Evolutionary conservation across 2,888 invertebrate genomes (phyloP).

Genomic region (Rhagonycha fulva): DNA sequence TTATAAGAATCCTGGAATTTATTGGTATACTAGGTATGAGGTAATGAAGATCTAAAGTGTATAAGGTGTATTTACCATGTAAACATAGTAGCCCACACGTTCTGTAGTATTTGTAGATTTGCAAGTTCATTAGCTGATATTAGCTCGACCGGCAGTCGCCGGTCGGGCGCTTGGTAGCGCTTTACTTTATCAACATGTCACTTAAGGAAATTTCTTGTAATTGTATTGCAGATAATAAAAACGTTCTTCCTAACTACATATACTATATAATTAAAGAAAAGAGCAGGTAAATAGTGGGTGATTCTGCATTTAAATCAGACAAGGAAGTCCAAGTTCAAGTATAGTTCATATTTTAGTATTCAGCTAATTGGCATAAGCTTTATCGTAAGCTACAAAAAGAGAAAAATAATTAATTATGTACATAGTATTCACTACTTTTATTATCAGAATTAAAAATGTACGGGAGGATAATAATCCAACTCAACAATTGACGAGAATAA

Average conservation of each 20-base stretch:
- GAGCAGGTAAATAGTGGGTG: not conserved
- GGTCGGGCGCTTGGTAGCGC: slow-evolving; percentile 39
- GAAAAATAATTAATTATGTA: not conserved
- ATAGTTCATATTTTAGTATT: too few relatives aligned
- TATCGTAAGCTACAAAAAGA: not conserved
- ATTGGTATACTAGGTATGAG: not conserved
- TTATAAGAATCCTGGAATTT: not conserved
- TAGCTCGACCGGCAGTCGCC: slow-evolving; percentile 36
- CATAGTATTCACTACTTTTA: not conserved
- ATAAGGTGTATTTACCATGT: slow-evolving; percentile 17
- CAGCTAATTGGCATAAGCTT: not conserved
- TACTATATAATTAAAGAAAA: not conserved
- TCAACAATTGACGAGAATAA: too few relatives aligned
- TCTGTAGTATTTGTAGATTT: slow-evolving; percentile 44
- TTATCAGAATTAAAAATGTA: not conserved
- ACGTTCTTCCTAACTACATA: not conserved
- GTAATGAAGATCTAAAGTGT: not conserved
- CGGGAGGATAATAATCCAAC: not conserved
- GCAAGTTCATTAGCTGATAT: slow-evolving; percentile 49
- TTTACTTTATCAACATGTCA: slow-evolving; percentile 45
- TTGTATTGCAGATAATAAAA: not conserved
- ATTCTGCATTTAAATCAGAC: not conserved
- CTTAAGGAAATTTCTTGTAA: slow-evolving; percentile 37
- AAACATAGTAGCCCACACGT: slow-evolving; percentile 40
- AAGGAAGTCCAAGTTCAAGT: not conserved